Conservation (phyloP, 2,113 vertebrate species). For the Acrocephalus kingi region DNA sequence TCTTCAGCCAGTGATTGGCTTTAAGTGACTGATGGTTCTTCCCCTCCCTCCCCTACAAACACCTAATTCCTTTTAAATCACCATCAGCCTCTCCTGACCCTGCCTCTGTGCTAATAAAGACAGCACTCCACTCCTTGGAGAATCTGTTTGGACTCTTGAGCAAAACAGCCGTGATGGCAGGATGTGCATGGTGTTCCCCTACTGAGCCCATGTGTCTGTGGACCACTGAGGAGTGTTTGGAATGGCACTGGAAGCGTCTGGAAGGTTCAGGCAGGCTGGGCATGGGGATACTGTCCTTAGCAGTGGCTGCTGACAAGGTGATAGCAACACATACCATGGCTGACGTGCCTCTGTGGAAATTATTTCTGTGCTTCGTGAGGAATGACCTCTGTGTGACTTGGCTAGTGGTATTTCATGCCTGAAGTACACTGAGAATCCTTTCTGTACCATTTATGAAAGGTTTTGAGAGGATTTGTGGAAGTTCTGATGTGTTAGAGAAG, state of each 20-base stretch:
- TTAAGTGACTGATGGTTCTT: not conserved
- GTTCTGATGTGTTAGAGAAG: not conserved
- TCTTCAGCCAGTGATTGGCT: not conserved
- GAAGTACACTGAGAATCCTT: not conserved
- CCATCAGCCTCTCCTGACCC: rapidly evolving
- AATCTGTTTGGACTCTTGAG: not conserved
- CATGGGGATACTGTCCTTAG: not conserved
- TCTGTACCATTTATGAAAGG: not conserved
- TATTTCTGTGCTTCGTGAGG: not conserved
- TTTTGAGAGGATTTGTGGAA: not conserved
- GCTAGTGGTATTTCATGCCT: not conserved
- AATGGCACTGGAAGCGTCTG: not conserved
- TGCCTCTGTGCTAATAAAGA: not conserved
- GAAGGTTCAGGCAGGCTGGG: not conserved
- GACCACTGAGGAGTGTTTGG: not conserved
- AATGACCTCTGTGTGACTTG: not conserved
- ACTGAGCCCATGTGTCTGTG: rapidly evolving
- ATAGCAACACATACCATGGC: not conserved
- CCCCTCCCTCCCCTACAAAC: not conserved
- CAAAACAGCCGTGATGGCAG: not conserved
- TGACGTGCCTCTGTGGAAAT: not conserved
- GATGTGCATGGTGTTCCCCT: not conserved
- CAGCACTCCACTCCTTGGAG: not conserved
- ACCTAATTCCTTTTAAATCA: not conserved
- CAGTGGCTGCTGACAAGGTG: not conserved